phyloP scores from a whole-genome alignment of 2,888 invertebrate genomes.

The Brachylomia viminalis region DNA sequence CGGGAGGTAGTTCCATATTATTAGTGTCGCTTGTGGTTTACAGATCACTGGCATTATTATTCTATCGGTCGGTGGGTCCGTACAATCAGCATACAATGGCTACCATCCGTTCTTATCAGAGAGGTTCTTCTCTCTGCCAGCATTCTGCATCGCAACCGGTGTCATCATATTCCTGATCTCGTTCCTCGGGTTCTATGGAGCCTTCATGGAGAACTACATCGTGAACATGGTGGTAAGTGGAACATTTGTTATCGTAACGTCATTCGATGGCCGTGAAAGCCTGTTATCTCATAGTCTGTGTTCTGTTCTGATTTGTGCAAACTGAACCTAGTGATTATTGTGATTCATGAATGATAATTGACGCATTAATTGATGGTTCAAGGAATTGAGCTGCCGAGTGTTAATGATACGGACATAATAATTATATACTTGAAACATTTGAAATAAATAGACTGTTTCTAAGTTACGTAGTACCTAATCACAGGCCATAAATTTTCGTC shows the following conservation, averaged over 20 bases:
- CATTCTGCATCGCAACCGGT: conserved; percentile 93
- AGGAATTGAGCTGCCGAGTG: not conserved
- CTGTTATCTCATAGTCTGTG: conserved; percentile 50
- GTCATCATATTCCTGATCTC: conserved; percentile 94
- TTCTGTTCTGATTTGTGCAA: conserved; percentile 38
- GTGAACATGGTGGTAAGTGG: conserved; percentile 94
- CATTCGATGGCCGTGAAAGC: conserved; percentile 53
- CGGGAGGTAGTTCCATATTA: conserved; percentile 24
- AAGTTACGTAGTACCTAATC: conserved; percentile 15
- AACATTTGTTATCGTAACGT: conserved; percentile 49
- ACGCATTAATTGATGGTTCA: conserved; percentile 47
- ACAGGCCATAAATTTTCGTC: conserved; percentile 31
- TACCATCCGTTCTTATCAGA: conserved; percentile 92
- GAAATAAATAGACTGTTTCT: not conserved
- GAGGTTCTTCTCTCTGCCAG: conserved; percentile 93
- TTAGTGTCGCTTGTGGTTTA: conserved; percentile 58
- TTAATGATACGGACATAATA: not conserved
- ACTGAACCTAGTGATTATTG: conserved; percentile 16
- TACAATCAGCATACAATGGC: conserved; percentile 92
- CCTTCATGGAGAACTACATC: conserved; percentile 95
- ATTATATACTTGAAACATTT: not conserved
- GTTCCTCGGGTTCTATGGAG: conserved; percentile 97
- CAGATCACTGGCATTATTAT: conserved; percentile 96
- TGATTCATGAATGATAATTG: conserved; percentile 56
- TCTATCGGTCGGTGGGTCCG: conserved; percentile 93